Evolutionary conservation across 2,888 invertebrate species (phyloP), one percentile per base, ranked within the genome.

Genomic region (Microchrysa polita): DNA sequence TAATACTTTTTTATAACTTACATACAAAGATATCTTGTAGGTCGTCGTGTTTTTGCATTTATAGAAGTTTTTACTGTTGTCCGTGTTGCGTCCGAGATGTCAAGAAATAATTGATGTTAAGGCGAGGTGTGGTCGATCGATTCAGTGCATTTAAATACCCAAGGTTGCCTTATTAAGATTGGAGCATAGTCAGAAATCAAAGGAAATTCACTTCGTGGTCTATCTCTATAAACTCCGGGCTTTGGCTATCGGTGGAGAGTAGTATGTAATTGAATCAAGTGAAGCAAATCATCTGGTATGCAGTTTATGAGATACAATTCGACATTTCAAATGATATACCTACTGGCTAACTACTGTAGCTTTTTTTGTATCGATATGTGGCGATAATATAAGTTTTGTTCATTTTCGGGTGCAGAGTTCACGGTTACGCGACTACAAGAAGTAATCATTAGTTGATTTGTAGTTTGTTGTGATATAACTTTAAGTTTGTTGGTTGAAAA

Each of bases 81-180:
- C 23, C 59, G 23, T 59, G 59, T 59, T 23, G 23, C 59, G 59
- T 59, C 59, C 59, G 59, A 59, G 59, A 59, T 23, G 59, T 59
- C 59, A 27, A 59, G 59, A 59, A 59, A 59, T 59, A 59, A 59
- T 59, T 59, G 59, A 59, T 59, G 59, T 59, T 59, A 22, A 59
- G 59, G 27, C 59, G 59, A 59, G 59, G 59, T 59, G 59, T 59
- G 59, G 59, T 59, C 59, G 59, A 59, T 59, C 59, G 59, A 59
- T 59, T 59, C 23, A 59, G 23, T 23, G 59, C 59, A 59, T 59
- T 59, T 22, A 59, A 59, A 59, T 59, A 23, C 23, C 59, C 59
- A 59, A 59, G 59, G 59, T 59, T 59, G 59, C 22, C n/a, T 23
- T 59, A 59, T 59, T 59, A 14, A 27, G 48, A 12, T 48, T 48